Percentiles rank a stretch among this genome's conserved stretches.
phyloP scores from a whole-genome alignment of 2,888 invertebrate genomes.

The Halictus quadricinctus region DNA sequence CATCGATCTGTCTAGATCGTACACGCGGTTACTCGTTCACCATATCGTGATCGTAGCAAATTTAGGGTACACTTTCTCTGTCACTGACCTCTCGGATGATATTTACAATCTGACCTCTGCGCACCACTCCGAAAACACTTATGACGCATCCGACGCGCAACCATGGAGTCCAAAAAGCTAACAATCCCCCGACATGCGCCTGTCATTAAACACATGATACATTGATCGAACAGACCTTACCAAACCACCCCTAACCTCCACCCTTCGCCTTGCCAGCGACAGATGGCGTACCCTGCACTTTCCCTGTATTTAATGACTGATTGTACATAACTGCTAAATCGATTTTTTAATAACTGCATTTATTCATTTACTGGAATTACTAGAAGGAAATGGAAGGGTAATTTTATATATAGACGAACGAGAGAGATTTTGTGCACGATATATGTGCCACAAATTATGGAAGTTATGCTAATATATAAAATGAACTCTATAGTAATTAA shows the following conservation, averaged over 20 bases:
- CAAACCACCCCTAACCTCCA: conserved; percentile 22
- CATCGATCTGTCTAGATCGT: conserved; percentile 71
- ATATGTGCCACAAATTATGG: no score
- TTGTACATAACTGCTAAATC: background rate
- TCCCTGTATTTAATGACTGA: background rate
- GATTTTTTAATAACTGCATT: background rate
- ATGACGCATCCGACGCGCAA: conserved; percentile 65
- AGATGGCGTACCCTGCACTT: conserved; percentile 55
- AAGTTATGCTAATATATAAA: no score
- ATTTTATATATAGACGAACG: no score
- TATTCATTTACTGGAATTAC: background rate
- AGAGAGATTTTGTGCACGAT: no score
- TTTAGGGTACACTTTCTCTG: conserved; percentile 27
- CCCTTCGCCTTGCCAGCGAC: conserved; percentile 14
- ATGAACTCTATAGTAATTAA: background rate
- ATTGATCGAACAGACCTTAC: conserved; percentile 40
- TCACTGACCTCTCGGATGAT: conserved; percentile 57
- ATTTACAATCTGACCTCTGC: conserved; percentile 57
- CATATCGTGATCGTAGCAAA: conserved; percentile 46
- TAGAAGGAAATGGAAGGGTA: background rate
- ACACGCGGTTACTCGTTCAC: conserved; percentile 59
- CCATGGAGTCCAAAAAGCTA: conserved; percentile 56
- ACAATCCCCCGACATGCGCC: conserved; percentile 49
- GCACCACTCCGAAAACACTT: conserved; percentile 23
- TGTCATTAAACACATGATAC: conserved; percentile 21